A percentile compares a stretch with the other conserved stretches of the same genome.
phyloP scores from a whole-genome alignment of 1,140 invertebrate genomes.

The Drosophila parabipectinata region DNA sequence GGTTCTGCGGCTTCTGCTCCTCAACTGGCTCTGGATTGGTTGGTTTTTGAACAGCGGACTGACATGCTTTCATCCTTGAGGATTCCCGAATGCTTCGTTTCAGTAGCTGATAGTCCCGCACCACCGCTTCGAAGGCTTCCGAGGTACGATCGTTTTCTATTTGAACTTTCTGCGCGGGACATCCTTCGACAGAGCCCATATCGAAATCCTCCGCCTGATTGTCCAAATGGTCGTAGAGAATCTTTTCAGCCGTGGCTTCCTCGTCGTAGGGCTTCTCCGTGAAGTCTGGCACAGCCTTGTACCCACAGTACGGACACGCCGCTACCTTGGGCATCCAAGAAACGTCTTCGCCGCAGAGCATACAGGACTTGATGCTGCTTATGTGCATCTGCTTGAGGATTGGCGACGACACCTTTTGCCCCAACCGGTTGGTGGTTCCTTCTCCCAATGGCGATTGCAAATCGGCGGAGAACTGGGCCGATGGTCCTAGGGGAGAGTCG shows the following conservation, averaged over 20 bases:
- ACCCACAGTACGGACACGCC: constrained; percentile 73
- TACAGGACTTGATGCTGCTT: constrained; percentile 33
- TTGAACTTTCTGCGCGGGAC: background rate
- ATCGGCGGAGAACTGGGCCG: constrained; percentile 33
- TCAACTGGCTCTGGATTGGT: background rate
- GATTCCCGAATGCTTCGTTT: constrained; percentile 42
- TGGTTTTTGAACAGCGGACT: background rate
- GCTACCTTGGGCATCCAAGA: constrained; percentile 71
- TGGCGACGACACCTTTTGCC: constrained; percentile 18
- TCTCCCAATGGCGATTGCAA: constrained; percentile 17
- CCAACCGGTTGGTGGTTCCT: constrained; percentile 42
- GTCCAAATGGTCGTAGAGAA: constrained; percentile 51
- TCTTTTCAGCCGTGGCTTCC: constrained; percentile 55
- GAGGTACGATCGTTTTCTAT: constrained; percentile 3
- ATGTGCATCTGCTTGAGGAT: constrained; percentile 48
- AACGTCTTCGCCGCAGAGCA: constrained; percentile 69
- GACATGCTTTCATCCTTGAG: background rate
- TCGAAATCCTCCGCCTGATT: constrained; percentile 10
- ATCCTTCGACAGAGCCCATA: background rate
- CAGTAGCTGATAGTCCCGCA: constrained; percentile 40
- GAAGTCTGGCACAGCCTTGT: constrained; percentile 64
- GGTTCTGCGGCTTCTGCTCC: constrained; percentile 11
- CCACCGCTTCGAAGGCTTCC: constrained; percentile 50
- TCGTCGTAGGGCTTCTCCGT: constrained; percentile 68
- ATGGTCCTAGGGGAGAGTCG: constrained; percentile 8